Evolutionary conservation across 2,797 vertebrate species (phyloP), one percentile per base, ranked within the genome.

Genomic region (Coranthus polyacanthus): DNA sequence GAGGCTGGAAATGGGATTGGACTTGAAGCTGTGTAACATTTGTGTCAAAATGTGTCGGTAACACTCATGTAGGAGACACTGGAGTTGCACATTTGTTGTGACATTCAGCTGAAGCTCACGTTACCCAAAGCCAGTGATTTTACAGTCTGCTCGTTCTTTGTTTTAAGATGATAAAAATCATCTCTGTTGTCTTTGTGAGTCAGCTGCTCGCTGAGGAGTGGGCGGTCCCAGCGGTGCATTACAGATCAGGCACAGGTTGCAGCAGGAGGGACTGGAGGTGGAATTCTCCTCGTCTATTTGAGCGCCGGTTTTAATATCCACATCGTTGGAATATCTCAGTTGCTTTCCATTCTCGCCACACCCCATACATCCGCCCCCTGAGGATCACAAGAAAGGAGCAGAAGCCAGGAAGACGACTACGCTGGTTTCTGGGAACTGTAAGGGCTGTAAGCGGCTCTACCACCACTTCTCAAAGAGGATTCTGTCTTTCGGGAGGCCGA

Each of bases 391-490:
- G 34, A 29, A 50, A 26, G 13, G n/a, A 57, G 17, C 12, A 21
- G 20, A 24, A 42, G 36, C 12, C 22, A 21, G 7, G 59, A 68
- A 52, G 38, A 68, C 2, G 9, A 16, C 38, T 18, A 21, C 0
- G 43, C 5, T 21, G 37, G 39, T 36, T 47, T 45, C 18, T 43
- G 57, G 18, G n/a, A n/a, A n/a, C n/a, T n/a, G n/a, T n/a, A n/a
- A n/a, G n/a, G n/a, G n/a, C n/a, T n/a, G n/a, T n/a, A n/a, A n/a
- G n/a, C n/a, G n/a, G 1, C n/a, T 53, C 85, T 97, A 98, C 98
- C 98, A 99, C 98, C 97, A 99, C 79, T 98, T 98, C 91, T 99
- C 98, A 82, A 96, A 99, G 75, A 94, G 87, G 83, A 99, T 93
- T 82, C 86, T 91, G 70, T 96, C 92, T 72, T 81, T 89, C 1